Conservation (phyloP, 2,888 invertebrate genomes). For the Drosophila lacicola region DNA sequence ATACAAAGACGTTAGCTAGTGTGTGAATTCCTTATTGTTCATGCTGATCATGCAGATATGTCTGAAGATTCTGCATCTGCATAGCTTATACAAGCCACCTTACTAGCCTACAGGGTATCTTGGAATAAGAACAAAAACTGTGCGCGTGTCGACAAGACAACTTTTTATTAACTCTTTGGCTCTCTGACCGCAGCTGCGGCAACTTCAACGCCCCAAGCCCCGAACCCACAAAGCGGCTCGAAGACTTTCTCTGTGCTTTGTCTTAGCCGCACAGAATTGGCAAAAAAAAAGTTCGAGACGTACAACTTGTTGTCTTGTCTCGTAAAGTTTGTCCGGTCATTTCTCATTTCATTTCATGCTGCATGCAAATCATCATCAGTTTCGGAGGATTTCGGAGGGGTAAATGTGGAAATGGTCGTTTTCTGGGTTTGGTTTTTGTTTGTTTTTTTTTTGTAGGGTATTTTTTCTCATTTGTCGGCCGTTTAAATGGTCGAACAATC, state of each 20-base stretch:
- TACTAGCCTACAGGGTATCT: slow-evolving; percentile 6
- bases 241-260: slow-evolving; percentile 29
- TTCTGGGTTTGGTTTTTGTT: neutral
- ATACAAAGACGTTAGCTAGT: no score
- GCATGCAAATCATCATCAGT: slow-evolving; percentile 54
- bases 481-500: slow-evolving; percentile 46
- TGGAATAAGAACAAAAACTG: slow-evolving; percentile 8
- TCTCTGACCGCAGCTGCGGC: slow-evolving; percentile 55
- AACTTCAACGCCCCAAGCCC: neutral
- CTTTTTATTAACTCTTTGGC: slow-evolving; percentile 77
- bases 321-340: slow-evolving; percentile 47
- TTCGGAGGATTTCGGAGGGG: neutral
- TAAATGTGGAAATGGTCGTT: no score
- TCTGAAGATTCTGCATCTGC: no score
- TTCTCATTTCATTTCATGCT: slow-evolving; percentile 36
- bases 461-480: slow-evolving; percentile 56
- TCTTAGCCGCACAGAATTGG: slow-evolving; percentile 34
- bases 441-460: slow-evolving; percentile 17
- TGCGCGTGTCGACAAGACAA: slow-evolving; percentile 53
- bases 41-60: no score
- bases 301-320: slow-evolving; percentile 69
- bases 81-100: no score
- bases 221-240: slow-evolving; percentile 4
- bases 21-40: no score
- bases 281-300: slow-evolving; percentile 29